Evolutionary conservation across 1,140 invertebrate species (phyloP).

Genomic region (Drosophila pseudoobscura): DNA sequence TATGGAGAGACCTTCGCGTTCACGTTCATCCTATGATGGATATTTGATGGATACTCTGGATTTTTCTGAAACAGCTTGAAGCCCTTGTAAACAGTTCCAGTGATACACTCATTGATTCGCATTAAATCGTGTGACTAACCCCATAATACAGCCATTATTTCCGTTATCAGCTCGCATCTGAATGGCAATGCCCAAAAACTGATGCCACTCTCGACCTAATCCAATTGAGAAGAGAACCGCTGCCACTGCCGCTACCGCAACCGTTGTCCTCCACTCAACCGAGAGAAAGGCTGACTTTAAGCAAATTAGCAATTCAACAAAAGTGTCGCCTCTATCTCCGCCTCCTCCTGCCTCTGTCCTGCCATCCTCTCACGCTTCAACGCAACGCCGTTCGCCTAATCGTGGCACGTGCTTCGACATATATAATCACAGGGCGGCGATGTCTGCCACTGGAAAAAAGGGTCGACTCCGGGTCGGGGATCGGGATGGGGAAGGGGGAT

Average conservation of each 20-base stretch:
- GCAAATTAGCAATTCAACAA: slow-evolving; percentile 74
- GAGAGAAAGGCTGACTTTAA: slow-evolving; percentile 59
- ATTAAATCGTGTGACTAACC: slow-evolving; percentile 40
- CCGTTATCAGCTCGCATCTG: slow-evolving; percentile 23
- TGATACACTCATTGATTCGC: slow-evolving; percentile 1
- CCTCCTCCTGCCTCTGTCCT: slow-evolving; percentile 12
- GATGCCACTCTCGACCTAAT: slow-evolving; percentile 36
- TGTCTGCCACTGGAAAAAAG: slow-evolving; percentile 12
- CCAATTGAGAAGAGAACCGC: slow-evolving; percentile 9
- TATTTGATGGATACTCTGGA: too few species aligned
- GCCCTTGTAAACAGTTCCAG: neutral
- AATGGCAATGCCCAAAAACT: slow-evolving; percentile 7
- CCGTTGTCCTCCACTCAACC: slow-evolving; percentile 17
- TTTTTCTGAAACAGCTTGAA: too few species aligned
- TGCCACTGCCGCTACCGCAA: neutral
- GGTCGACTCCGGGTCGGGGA: neutral
- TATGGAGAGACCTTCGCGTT: neutral
- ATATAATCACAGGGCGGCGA: slow-evolving; percentile 70
- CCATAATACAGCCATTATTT: slow-evolving; percentile 39
- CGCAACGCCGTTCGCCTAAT: slow-evolving; percentile 71
- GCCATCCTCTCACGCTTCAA: slow-evolving; percentile 59
- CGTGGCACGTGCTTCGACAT: slow-evolving; percentile 79
- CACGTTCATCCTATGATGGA: too few species aligned
- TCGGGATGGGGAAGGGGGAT: too few species aligned
- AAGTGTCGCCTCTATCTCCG: slow-evolving; percentile 53